Percentiles rank a stretch among this genome's conserved stretches.
Conservation (phyloP, 2,888 invertebrate genomes). For the Diarsia dahlii region DNA sequence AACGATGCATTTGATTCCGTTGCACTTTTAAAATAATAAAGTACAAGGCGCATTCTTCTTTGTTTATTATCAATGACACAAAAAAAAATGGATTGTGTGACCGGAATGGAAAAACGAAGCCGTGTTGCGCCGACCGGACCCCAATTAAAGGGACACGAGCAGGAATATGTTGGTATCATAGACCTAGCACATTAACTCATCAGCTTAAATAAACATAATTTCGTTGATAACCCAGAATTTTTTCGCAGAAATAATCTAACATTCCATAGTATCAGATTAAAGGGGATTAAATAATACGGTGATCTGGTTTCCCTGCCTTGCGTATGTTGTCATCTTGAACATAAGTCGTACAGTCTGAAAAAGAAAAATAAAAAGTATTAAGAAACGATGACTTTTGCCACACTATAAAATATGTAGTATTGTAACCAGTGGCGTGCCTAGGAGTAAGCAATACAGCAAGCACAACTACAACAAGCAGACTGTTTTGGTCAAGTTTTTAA, state of each 20-base stretch:
- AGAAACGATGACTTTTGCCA: neutral
- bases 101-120: constrained; percentile 61
- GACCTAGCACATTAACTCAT: neutral
- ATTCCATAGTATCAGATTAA: neutral
- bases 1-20: neutral
- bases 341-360: constrained; percentile 41
- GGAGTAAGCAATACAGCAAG: too few species aligned
- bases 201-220: neutral
- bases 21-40: neutral
- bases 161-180: neutral
- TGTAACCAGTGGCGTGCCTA: too few species aligned
- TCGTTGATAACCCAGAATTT: neutral
- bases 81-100: neutral
- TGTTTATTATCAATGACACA: neutral
- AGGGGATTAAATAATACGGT: constrained; percentile 63
- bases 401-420: neutral
- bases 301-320: constrained; percentile 46
- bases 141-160: neutral
- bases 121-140: neutral
- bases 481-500: too few species aligned
- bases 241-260: neutral
- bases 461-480: too few species aligned
- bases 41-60: neutral
- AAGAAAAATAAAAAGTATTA: neutral
- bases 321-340: constrained; percentile 6